These are phyloP conservation scores for Nowickia ferox DNA, from an alignment of 2,888 invertebrate genomes.

Conservation along the genomic window DNA sequence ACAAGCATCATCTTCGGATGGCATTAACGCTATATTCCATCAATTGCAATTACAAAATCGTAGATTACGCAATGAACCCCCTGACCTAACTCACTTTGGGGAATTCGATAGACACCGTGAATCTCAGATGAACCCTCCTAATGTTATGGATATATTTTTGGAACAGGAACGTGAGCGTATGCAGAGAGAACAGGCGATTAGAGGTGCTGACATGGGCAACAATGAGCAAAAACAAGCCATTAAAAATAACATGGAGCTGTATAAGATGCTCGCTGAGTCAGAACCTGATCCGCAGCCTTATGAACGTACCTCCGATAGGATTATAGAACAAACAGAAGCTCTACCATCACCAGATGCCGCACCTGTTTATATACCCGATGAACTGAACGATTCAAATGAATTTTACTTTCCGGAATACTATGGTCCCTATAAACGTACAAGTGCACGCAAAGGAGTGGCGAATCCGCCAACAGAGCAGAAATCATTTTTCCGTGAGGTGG, in stretches of 20 bases:
- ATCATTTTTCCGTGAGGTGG: conserved; percentile 79
- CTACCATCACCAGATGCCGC: conserved; percentile 61
- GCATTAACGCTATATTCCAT: conserved; percentile 77
- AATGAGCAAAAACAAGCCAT: conserved; percentile 77
- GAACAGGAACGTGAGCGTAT: conserved; percentile 77
- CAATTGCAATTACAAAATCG: conserved; percentile 78
- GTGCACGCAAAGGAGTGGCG: conserved; percentile 53
- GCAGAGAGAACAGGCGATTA: conserved; percentile 75
- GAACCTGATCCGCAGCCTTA: conserved; percentile 81
- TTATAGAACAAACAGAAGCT: conserved; percentile 72
- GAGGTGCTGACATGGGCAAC: conserved; percentile 75
- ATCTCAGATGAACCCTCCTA: conserved; percentile 75
- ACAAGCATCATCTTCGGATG: conserved; percentile 59
- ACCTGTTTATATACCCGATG: conserved; percentile 76
- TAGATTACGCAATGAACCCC: conserved; percentile 78
- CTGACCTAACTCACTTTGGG: conserved; percentile 78
- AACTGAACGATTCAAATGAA: conserved; percentile 77
- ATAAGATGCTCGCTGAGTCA: conserved; percentile 80
- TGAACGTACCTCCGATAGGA: conserved; percentile 75
- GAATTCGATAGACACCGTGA: conserved; percentile 75
- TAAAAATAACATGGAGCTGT: conserved; percentile 79
- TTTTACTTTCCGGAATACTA: conserved; percentile 79
- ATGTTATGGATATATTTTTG: conserved; percentile 78
- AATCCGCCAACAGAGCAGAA: conserved; percentile 16
- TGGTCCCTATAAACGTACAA: conserved; percentile 77